Conservation (phyloP, 2,888 invertebrate genomes). For the Bruchidius siliquastri region DNA sequence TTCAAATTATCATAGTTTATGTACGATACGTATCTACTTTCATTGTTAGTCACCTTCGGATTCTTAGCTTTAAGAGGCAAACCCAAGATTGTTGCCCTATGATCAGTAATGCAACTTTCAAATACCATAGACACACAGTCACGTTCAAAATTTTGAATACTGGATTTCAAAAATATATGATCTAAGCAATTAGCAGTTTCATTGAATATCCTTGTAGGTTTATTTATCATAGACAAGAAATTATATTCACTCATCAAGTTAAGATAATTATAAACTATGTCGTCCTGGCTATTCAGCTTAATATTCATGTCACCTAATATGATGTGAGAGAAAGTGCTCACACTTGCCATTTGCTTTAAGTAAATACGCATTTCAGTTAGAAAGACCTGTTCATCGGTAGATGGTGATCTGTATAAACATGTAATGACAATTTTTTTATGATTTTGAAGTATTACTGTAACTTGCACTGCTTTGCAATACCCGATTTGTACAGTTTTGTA, state of each 20-base stretch:
- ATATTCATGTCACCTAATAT: slow-evolving; percentile 7
- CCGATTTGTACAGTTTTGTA: too few species aligned
- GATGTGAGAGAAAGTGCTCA: not conserved
- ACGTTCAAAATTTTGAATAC: not conserved
- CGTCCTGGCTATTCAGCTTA: not conserved
- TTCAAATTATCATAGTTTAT: slow-evolving; percentile 3
- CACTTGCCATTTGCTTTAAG: not conserved
- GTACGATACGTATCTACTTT: not conserved
- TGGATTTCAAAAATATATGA: slow-evolving; percentile 4
- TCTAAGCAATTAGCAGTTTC: slow-evolving; percentile 4
- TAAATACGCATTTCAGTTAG: not conserved
- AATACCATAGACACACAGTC: slow-evolving; percentile 4
- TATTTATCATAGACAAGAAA: slow-evolving; percentile 4
- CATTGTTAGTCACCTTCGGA: not conserved
- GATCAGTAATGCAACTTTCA: slow-evolving; percentile 4
- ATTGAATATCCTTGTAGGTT: slow-evolving; percentile 2
- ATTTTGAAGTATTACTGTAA: not conserved
- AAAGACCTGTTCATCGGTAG: slow-evolving; percentile 4
- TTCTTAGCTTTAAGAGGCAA: not conserved
- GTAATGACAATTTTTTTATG: slow-evolving; percentile 1
- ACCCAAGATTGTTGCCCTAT: slow-evolving; percentile 5
- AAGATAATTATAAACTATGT: slow-evolving; percentile 4
- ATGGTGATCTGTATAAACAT: slow-evolving; percentile 4
- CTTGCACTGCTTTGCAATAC: slow-evolving; percentile 3
- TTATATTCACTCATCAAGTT: slow-evolving; percentile 5